These are phyloP conservation scores for Vireo altiloquus DNA, from an alignment of 2,113 vertebrate genomes.

Conservation along the genomic window DNA sequence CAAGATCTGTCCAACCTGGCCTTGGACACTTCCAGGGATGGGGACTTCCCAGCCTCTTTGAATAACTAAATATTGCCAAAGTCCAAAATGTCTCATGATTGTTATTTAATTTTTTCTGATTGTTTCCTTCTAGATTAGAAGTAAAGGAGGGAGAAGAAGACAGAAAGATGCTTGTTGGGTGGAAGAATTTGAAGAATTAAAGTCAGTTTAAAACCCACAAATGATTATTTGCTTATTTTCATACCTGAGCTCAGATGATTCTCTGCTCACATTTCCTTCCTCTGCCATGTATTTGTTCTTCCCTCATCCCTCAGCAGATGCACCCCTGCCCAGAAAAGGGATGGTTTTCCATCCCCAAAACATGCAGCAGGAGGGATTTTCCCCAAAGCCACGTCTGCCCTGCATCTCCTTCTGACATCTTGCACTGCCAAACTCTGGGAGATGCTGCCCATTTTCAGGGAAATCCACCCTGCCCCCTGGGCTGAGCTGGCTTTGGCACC, in stretches of 20 bases:
- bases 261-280: not conserved
- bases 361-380: not conserved
- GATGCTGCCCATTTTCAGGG: not conserved
- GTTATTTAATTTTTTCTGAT: not conserved
- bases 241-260: not conserved
- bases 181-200: not conserved
- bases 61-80: not conserved
- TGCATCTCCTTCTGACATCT: not conserved
- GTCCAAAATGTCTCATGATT: not conserved
- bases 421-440: not conserved
- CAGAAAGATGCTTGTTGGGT: not conserved
- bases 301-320: not conserved
- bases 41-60: not conserved
- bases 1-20: not conserved
- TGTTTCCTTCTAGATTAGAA: not conserved
- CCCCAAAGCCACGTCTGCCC: not conserved
- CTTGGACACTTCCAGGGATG: not conserved
- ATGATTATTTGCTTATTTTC: rapidly evolving
- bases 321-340: not conserved
- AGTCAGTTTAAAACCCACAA: not conserved
- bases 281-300: not conserved
- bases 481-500: not conserved
- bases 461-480: not conserved
- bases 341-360: not conserved
- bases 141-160: not conserved